phyloP scores from a whole-genome alignment of 2,888 invertebrate species.

The Pocota personata region DNA sequence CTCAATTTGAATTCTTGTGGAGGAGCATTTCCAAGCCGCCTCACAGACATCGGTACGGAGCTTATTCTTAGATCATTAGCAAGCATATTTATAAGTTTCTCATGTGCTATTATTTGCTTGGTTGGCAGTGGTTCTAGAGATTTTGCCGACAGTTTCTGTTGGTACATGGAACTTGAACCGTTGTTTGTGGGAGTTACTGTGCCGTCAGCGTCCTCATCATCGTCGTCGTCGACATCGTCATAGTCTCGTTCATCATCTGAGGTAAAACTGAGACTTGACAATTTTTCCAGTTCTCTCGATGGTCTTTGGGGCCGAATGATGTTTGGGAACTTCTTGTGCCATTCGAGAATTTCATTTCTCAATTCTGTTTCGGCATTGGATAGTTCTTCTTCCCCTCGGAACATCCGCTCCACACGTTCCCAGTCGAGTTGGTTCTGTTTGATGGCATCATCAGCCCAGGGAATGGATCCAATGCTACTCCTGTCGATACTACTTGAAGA shows the following conservation, averaged over 20 bases:
- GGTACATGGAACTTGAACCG: constrained; percentile 42
- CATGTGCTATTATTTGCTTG: constrained; percentile 58
- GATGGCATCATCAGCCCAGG: constrained; percentile 83
- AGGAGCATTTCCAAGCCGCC: constrained; percentile 73
- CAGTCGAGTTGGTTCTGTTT: constrained; percentile 82
- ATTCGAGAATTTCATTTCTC: constrained; percentile 80
- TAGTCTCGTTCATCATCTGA: constrained; percentile 77
- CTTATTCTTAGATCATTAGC: constrained; percentile 78
- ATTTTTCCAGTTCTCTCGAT: constrained; percentile 75
- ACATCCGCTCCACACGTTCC: constrained; percentile 81
- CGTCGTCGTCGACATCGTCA: constrained; percentile 76
- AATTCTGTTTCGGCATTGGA: constrained; percentile 78
- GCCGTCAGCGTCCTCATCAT: constrained; percentile 61
- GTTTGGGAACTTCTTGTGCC: constrained; percentile 81
- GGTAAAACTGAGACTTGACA: constrained; percentile 79
- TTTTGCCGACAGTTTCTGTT: constrained; percentile 61
- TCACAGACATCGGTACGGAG: constrained; percentile 76
- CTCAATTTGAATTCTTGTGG: constrained; percentile 46
- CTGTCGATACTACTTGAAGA: constrained; percentile 81
- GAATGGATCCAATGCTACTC: constrained; percentile 82
- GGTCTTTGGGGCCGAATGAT: constrained; percentile 69
- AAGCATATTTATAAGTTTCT: constrained; percentile 73
- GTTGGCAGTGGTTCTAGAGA: constrained; percentile 62
- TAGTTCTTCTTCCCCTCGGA: constrained; percentile 78
- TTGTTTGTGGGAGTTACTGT: constrained; percentile 55